phyloP scores from a whole-genome alignment of 2,113 vertebrate species.

The Calypte anna region DNA sequence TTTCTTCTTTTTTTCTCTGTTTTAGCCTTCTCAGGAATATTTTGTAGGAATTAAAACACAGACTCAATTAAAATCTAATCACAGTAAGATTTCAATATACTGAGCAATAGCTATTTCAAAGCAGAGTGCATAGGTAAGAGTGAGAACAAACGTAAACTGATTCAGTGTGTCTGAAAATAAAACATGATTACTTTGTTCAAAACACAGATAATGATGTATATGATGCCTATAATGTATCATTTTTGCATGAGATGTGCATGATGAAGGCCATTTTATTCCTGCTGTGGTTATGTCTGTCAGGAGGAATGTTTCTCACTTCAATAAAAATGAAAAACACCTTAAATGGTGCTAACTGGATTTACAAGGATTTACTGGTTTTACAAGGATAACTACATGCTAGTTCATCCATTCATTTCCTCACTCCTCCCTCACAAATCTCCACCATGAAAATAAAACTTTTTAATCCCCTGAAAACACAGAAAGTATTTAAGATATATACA shows the following conservation, averaged over 20 bases:
- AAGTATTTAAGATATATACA: neutral
- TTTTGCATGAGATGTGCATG: fast-evolving
- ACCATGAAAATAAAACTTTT: neutral
- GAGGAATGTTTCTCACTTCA: neutral
- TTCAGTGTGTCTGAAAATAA: neutral
- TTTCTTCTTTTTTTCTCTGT: neutral
- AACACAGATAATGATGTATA: neutral
- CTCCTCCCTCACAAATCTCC: neutral
- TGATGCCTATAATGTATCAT: neutral
- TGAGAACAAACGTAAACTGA: neutral
- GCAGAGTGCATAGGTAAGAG: neutral
- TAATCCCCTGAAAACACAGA: neutral
- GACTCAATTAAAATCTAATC: neutral
- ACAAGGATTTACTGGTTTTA: neutral
- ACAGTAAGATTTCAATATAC: neutral
- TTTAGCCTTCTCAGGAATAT: neutral
- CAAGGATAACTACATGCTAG: neutral
- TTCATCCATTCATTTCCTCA: neutral
- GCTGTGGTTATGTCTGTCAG: neutral
- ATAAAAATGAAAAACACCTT: neutral
- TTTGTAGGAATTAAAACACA: neutral
- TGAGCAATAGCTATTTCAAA: neutral
- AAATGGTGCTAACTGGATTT: neutral
- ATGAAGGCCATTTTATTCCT: neutral
- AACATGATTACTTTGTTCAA: neutral